A percentile compares a stretch with the other conserved stretches of the same genome.
Conservation (phyloP, 2,888 invertebrate genomes). For the Terebella lapidaria region DNA sequence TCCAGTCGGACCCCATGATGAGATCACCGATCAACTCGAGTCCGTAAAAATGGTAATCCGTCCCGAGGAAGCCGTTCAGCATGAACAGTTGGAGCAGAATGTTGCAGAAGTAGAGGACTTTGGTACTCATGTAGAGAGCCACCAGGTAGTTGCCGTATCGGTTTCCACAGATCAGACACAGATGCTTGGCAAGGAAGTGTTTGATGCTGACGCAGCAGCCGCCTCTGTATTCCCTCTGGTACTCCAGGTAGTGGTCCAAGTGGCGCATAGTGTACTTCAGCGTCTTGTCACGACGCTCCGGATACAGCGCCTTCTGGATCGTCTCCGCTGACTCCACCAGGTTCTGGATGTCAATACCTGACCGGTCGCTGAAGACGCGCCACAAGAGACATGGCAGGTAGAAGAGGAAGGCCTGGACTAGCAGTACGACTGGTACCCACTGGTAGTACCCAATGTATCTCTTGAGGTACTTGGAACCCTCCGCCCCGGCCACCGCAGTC, state of each 20-base stretch:
- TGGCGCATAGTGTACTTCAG: constrained; percentile 56
- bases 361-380: constrained; percentile 24
- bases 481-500: constrained; percentile 15
- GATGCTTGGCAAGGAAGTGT: constrained; percentile 48
- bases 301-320: constrained; percentile 51
- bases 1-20: constrained; percentile 49
- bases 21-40: constrained; percentile 55
- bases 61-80: constrained; percentile 56
- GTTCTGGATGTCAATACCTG: constrained; percentile 55
- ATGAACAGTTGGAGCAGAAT: constrained; percentile 55
- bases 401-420: constrained; percentile 55
- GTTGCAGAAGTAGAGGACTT: constrained; percentile 54
- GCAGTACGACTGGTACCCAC: constrained; percentile 54
- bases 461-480: constrained; percentile 10
- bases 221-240: constrained; percentile 48
- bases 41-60: constrained; percentile 53
- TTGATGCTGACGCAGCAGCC: constrained; percentile 48
- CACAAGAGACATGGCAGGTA: constrained; percentile 48
- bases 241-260: constrained; percentile 55
- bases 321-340: constrained; percentile 46
- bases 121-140: constrained; percentile 54
- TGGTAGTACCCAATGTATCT: constrained; percentile 33
- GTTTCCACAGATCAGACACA: constrained; percentile 51
- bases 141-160: constrained; percentile 55
- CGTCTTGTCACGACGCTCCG: constrained; percentile 53